Base-by-base conservation (phyloP, 2,888 invertebrate species). In the Rhodophaea formosa region DNA sequence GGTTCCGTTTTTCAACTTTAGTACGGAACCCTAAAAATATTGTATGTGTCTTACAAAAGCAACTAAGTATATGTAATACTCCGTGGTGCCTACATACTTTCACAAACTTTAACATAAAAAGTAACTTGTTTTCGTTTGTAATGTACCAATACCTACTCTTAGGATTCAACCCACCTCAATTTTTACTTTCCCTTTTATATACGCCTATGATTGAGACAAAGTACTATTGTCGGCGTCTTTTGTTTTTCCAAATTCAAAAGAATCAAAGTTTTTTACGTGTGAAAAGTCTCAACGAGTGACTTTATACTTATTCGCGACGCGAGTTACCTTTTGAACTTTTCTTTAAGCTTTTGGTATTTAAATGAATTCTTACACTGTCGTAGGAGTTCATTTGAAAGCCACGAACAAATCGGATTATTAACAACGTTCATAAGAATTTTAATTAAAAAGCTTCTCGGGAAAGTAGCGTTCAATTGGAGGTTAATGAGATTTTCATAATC, bases 241-340 rank as follows among this genome's bases (percentile, higher is more conserved):
- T 49, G 56, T 49, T 47, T 46, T 39, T 35, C 29, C 46, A 39
- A 17, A 23, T 15, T 49, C 8, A 17, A 39, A 29, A 49, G 43
- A 42, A 49, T 43, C 52, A 59, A 53, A 59, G 42, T 15, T 57
- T 15, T 57, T 54, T 45, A 45, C 59, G 57, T 47, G 52, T 51
- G 23, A 44, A 59, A 53, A 51, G 35, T 58, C 42, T 44, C 30
- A 55, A 43, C 57, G 23, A 39, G 42, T 12, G 39, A 49, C 42
- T 49, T 56, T 64, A 56, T 42, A 59, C 47, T 54, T 62, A 58
- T 62, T 57, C 55, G 35, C 16, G 52, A 70, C 69, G 67, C 42
- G 68, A 51, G 44, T 69, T 66, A 51, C 68, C 71, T 72, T 69
- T 72, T 60, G 63, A 69, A 67, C 65, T 66, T 63, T 63, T 56